These are phyloP conservation scores for Ophion costatus DNA, from an alignment of 2,888 invertebrate species.

Conservation along the genomic window DNA sequence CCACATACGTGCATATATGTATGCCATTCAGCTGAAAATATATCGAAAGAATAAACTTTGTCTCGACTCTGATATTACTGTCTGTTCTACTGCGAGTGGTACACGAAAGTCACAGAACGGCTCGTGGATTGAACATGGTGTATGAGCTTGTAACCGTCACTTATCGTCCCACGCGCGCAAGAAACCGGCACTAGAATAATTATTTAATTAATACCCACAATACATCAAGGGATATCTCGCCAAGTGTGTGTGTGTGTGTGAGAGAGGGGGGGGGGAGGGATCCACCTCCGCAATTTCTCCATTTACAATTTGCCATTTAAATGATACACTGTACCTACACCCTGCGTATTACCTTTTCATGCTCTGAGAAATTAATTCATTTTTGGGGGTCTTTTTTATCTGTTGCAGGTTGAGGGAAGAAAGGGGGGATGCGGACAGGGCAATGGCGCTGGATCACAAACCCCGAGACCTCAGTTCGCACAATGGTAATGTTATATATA, in stretches of 20 bases:
- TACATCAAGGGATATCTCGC: constrained; percentile 40
- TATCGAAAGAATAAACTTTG: constrained; percentile 53
- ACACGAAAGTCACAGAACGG: constrained; percentile 42
- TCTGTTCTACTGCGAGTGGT: constrained; percentile 40
- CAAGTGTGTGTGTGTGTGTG: neutral
- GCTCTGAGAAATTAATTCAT: constrained; percentile 46
- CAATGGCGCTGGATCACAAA: constrained; percentile 92
- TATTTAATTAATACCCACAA: constrained; percentile 79
- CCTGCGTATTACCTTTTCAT: constrained; percentile 5
- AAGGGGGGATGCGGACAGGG: constrained; percentile 93
- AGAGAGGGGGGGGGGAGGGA: constrained; percentile 36
- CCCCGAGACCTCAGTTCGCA: constrained; percentile 94
- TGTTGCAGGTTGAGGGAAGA: constrained; percentile 94
- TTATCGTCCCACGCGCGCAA: constrained; percentile 79
- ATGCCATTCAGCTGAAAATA: constrained; percentile 36
- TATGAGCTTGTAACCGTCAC: constrained; percentile 73
- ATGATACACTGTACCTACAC: constrained; percentile 53
- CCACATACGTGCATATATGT: neutral
- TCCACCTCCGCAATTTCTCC: constrained; percentile 70
- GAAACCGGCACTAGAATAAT: constrained; percentile 78
- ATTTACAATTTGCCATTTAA: constrained; percentile 70
- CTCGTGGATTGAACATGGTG: constrained; percentile 18
- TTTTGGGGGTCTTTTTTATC: constrained; percentile 71
- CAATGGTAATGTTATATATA: constrained; percentile 88
- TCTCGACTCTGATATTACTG: constrained; percentile 41